Evolutionary conservation across 2,888 invertebrate genomes (phyloP), one percentile per base, ranked within the genome.

Genomic region (Hemaris fuciformis): DNA sequence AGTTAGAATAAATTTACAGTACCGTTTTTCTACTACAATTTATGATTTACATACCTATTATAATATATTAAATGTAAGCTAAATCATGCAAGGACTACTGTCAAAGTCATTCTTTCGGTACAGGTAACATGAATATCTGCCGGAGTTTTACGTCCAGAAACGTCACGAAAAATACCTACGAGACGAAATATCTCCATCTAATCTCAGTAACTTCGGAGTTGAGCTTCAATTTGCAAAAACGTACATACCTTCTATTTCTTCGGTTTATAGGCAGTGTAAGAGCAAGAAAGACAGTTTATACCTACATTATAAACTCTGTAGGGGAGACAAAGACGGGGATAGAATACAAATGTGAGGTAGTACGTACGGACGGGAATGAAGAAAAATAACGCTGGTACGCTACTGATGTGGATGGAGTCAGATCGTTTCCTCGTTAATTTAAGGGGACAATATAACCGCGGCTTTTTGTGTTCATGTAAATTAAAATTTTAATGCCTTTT

Each of bases 151-250:
- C 58, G 46, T 31, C n/a, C 41, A 46, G 48, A 59, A 61, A 43
- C 56, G 60, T 4, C n/a, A n/a, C 34, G 64, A 62, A 65, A 63
- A 68, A 72, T 73, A 71, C 57, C 60, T 59, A 56, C 45, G 62
- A 69, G 68, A 67, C 62, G 61, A 64, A 73, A 73, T 62, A 72
- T 69, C 69, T 76, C 64, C 69, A 78, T 77, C 71, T 75, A 80
- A 82, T 78, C 77, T 78, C 72, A 34, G 72, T 71, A 70, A 71
- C 72, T 72, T 72, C 60, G 61, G 63, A 67, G 63, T 66, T 73
- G 70, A 77, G 76, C 73, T 74, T 71, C 79, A 81, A 83, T 83
- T 81, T 79, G 76, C 73, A 75, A 80, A 77, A 75, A 77, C 70
- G 74, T 75, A 73, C 73, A 75, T 79, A 79, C 76, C 73, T 68